These are phyloP conservation scores for Platalea minor DNA, from an alignment of 2,797 vertebrate species.

Conservation along the genomic window DNA sequence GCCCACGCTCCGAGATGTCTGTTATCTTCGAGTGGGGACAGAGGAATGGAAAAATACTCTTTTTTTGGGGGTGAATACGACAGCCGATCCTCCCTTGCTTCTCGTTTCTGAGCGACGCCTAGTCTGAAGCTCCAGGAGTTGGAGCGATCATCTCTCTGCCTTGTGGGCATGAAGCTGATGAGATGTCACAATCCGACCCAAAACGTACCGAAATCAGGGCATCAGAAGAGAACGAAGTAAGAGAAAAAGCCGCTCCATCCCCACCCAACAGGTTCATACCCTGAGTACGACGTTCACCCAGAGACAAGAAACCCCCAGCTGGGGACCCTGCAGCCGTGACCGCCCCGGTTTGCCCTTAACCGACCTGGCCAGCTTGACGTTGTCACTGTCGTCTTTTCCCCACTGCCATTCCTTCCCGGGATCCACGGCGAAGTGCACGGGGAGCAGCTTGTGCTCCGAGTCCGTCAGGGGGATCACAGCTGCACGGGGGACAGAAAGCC, in stretches of 20 bases:
- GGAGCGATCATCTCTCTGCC: neutral
- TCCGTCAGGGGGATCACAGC: constrained; percentile 96
- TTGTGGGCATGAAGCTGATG: fast-evolving
- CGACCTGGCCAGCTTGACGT: constrained; percentile 90
- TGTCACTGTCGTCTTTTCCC: constrained; percentile 91
- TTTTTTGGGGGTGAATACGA: fast-evolving
- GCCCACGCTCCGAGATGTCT: fast-evolving
- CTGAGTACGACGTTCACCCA: neutral
- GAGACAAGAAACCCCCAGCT: neutral
- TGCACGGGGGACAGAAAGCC: constrained; percentile 2
- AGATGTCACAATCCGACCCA: neutral
- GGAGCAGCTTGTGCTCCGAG: constrained; percentile 93
- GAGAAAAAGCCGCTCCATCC: neutral
- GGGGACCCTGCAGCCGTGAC: neutral
- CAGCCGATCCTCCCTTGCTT: fast-evolving
- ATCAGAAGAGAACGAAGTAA: neutral
- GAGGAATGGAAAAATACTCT: neutral
- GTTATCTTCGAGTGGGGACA: fast-evolving
- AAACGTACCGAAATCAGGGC: fast-evolving
- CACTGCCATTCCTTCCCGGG: constrained; percentile 96
- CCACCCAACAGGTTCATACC: fast-evolving
- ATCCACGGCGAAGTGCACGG: constrained; percentile 95
- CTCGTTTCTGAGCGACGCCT: fast-evolving
- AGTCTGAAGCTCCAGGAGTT: neutral
- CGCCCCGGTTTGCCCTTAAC: neutral